Conservation (phyloP, 2,113 vertebrate species). For the Caranx ignobilis region DNA sequence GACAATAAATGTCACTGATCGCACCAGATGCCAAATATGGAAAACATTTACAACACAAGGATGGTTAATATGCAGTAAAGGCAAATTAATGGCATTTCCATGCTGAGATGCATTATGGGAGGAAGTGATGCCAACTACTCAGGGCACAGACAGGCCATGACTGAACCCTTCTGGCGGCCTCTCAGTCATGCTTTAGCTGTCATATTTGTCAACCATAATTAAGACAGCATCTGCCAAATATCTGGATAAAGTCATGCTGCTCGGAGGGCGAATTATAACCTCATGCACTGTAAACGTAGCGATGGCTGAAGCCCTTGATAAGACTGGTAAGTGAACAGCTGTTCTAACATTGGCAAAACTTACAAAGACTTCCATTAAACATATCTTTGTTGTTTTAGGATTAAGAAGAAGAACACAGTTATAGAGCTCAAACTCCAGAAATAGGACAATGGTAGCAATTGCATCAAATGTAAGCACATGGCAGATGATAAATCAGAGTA, state of each 20-base stretch:
- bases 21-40: constrained; percentile 23
- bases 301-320: too few relatives aligned
- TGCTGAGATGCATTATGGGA: constrained; percentile 54
- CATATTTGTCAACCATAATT: constrained; percentile 69
- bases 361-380: too few relatives aligned
- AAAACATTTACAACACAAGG: constrained; percentile 29
- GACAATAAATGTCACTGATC: constrained; percentile 47
- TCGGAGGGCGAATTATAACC: background rate
- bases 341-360: too few relatives aligned
- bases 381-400: background rate
- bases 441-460: background rate
- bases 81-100: constrained; percentile 40
- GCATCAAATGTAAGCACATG: background rate
- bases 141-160: constrained; percentile 54
- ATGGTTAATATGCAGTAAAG: constrained; percentile 21
- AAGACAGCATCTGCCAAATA: constrained; percentile 62
- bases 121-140: constrained; percentile 57
- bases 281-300: background rate
- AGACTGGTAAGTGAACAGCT: too few relatives aligned
- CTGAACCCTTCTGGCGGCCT: constrained; percentile 43
- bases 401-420: background rate
- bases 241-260: constrained; percentile 4
- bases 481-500: background rate
- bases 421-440: background rate
- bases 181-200: constrained; percentile 50